These are phyloP conservation scores for Ochropleura plecta DNA, from an alignment of 2,888 invertebrate genomes.

Conservation along the genomic window DNA sequence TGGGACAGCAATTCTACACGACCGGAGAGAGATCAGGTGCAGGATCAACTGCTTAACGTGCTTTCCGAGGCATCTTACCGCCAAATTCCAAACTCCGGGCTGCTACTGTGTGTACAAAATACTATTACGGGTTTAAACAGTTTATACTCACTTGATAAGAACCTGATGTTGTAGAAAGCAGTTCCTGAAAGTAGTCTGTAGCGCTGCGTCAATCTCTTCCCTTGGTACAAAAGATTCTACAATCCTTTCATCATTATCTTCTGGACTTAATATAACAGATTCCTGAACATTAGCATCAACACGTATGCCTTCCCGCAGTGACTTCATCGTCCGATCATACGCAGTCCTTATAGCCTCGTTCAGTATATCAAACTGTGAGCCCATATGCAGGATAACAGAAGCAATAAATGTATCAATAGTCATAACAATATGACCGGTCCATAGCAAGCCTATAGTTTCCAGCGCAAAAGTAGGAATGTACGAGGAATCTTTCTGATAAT, in stretches of 20 bases:
- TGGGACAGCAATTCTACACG: too few species aligned
- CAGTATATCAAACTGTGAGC: constrained; percentile 82
- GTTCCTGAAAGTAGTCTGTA: constrained; percentile 76
- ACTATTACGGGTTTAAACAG: background rate
- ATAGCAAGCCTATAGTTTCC: constrained; percentile 84
- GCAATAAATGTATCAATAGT: constrained; percentile 87
- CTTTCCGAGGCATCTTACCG: too few species aligned
- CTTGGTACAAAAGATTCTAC: constrained; percentile 74
- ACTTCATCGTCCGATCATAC: constrained; percentile 80
- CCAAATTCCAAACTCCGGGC: too few species aligned
- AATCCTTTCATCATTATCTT: constrained; percentile 73
- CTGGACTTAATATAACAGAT: constrained; percentile 49
- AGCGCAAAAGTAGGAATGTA: constrained; percentile 83
- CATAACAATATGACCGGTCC: constrained; percentile 89
- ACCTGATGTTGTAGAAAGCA: constrained; percentile 86
- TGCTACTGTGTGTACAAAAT: background rate
- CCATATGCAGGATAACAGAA: constrained; percentile 86
- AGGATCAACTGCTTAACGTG: too few species aligned
- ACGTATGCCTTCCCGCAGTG: constrained; percentile 68
- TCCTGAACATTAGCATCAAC: constrained; percentile 57
- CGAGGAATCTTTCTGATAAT: constrained; percentile 79
- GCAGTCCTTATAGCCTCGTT: constrained; percentile 83
- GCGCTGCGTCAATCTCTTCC: constrained; percentile 78
- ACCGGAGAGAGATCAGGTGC: too few species aligned
- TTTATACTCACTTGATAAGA: constrained; percentile 79